Evolutionary conservation across 1,140 invertebrate genomes (phyloP), one percentile per base, ranked within the genome.

Genomic region (Lepeophtheirus salmonis): DNA sequence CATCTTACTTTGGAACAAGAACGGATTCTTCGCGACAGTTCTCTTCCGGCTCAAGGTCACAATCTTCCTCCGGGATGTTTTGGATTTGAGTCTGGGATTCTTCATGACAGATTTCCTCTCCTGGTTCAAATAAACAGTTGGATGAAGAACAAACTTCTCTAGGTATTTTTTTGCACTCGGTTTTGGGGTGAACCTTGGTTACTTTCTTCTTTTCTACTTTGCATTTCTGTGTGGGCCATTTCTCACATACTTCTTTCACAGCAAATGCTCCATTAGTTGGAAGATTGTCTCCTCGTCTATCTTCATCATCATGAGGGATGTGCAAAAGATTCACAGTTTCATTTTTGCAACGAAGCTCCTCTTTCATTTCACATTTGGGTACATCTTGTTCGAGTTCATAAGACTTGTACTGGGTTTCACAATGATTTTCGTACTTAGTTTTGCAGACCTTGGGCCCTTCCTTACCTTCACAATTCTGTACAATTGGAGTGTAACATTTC

Each of bases 61-160:
- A 61, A 18, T 52, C 20, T 25, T 61, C 59, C 21, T 61, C n/a
- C 59, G 3, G 59, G 59, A 20, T 61, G 50, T 52, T 52, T 16
- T 52, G 50, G 50, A 52, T 21, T 10, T 6, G 12, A 20, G 14
- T 52, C 16, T 21, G 14, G 18, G 50, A 6, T 21, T 52, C 50
- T 10, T n/a, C 20, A 16, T 21, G 3, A 16, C 50, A 52, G 16
- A 20, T 21, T 18, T 41, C 30, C 12, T 12, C 12, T 16, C 50
- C 20, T 6, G 14, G 14, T n/a, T 6, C 18, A 52, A 52, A 12
- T 20, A 6, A 6, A 18, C 50, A 52, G 50, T 52, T 18, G 50
- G 50, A 52, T 12, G 50, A 16, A 16, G 50, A 3, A 20, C 50
- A 52, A n/a, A 52, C 50, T 18, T 52, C 20, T 20, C 50, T 12